Conservation (phyloP, 2,888 invertebrate species). For the Blastobasis lacticolella region DNA sequence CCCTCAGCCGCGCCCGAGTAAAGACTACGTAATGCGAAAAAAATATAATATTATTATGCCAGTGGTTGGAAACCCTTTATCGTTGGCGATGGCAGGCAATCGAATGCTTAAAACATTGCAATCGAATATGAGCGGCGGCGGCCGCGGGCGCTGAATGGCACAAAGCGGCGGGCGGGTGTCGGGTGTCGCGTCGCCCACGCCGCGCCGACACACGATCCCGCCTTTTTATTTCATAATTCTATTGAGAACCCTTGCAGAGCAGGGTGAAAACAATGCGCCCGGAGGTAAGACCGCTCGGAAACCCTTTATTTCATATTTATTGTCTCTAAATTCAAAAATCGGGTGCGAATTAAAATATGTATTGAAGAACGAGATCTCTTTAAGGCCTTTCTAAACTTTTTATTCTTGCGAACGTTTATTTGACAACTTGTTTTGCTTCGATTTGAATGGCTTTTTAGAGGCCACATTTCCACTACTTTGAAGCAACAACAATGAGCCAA, state of each 20-base stretch:
- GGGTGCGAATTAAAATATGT: slow-evolving; percentile 72
- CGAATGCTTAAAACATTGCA: slow-evolving; percentile 72
- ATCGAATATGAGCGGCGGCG: slow-evolving; percentile 57
- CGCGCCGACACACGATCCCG: slow-evolving; percentile 65
- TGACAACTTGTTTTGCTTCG: too few relatives aligned
- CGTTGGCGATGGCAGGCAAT: slow-evolving; percentile 55
- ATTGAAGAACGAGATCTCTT: slow-evolving; percentile 25
- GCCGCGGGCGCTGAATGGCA: slow-evolving; percentile 41
- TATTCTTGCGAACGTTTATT: slow-evolving; percentile 9
- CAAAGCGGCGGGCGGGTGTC: slow-evolving; percentile 42
- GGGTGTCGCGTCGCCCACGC: slow-evolving; percentile 41
- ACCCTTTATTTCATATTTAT: slow-evolving; percentile 71
- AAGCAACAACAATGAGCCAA: too few relatives aligned
- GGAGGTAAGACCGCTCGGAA: slow-evolving; percentile 68
- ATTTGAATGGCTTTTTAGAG: too few relatives aligned
- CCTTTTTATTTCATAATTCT: slow-evolving; percentile 71
- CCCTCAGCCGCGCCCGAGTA: slow-evolving; percentile 60
- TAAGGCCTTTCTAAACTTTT: slow-evolving; percentile 30
- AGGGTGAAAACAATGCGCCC: slow-evolving; percentile 73
- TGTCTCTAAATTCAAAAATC: slow-evolving; percentile 68
- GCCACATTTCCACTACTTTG: too few relatives aligned
- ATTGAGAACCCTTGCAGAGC: slow-evolving; percentile 58
- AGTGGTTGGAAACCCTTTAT: slow-evolving; percentile 70
- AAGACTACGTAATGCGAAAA: slow-evolving; percentile 58
- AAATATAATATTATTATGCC: slow-evolving; percentile 45